Conservation (phyloP, 2,888 invertebrate genomes). For the Lithophane leautieri region DNA sequence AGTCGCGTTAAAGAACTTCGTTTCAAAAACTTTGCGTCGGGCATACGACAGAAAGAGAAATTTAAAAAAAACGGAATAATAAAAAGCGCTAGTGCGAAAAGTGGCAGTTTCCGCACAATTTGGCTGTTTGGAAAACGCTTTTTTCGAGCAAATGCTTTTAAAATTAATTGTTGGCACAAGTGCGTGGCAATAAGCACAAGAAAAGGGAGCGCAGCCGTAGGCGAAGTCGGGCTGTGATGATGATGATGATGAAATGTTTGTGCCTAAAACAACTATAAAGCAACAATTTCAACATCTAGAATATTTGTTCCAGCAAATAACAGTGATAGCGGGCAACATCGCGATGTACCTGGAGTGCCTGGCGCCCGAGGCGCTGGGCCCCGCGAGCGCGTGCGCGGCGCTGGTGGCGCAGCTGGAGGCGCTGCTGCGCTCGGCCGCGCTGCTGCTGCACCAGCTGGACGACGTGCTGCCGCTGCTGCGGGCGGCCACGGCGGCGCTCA, state of each 20-base stretch:
- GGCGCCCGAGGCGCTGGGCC: conserved; percentile 94
- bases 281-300: background rate
- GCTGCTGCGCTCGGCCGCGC: conserved; percentile 94
- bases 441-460: conserved; percentile 93
- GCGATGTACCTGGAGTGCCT: conserved; percentile 98
- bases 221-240: background rate
- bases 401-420: conserved; percentile 96
- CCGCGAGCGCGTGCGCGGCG: conserved; percentile 92
- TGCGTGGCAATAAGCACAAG: background rate
- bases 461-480: too few species aligned
- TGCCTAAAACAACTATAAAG: background rate
- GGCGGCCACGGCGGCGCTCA: too few species aligned
- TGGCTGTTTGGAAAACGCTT: too few species aligned
- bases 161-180: background rate
- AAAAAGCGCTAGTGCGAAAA: too few species aligned
- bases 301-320: conserved; percentile 87
- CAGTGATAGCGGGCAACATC: conserved; percentile 96
- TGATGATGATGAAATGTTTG: background rate
- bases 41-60: too few species aligned
- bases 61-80: too few species aligned
- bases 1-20: too few species aligned
- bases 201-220: background rate
- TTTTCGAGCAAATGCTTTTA: too few species aligned
- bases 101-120: too few species aligned
- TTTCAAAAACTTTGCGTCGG: too few species aligned